These are phyloP conservation scores for Thalassophryne amazonica DNA, from an alignment of 2,797 vertebrate species.

Conservation along the genomic window DNA sequence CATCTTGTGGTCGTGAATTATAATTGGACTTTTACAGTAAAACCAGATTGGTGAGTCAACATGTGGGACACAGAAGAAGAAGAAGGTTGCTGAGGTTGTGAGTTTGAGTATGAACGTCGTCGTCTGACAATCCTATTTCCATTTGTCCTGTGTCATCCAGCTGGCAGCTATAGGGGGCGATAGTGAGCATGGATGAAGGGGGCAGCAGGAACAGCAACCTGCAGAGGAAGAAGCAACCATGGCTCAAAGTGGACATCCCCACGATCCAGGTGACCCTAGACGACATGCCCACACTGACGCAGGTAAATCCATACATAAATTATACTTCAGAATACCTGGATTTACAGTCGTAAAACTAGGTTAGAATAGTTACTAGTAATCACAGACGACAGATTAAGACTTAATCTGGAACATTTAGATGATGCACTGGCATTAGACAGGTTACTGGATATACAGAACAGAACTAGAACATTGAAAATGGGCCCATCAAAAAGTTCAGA, in stretches of 20 bases:
- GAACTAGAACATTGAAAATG: no score
- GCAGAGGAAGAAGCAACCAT: slow-evolving; percentile 91
- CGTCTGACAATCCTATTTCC: background rate
- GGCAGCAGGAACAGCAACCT: slow-evolving; percentile 85
- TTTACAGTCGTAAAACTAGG: background rate
- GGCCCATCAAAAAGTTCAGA: no score
- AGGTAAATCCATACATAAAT: slow-evolving; percentile 71
- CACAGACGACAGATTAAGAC: no score
- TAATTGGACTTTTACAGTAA: background rate
- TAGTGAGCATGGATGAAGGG: slow-evolving; percentile 80
- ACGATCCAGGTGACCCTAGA: slow-evolving; percentile 69
- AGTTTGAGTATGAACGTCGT: slow-evolving; percentile 14
- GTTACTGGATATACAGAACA: no score
- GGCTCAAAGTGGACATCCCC: slow-evolving; percentile 90
- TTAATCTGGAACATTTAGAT: no score
- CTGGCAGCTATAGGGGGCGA: slow-evolving; percentile 66
- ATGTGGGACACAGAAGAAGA: slow-evolving; percentile 10
- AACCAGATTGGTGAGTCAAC: background rate
- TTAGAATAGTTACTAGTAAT: no score
- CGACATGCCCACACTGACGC: slow-evolving; percentile 70
- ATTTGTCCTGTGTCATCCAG: slow-evolving; percentile 27
- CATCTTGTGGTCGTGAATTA: slow-evolving; percentile 26
- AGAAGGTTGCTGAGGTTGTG: slow-evolving; percentile 35
- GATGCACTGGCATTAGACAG: no score
- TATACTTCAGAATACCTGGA: no score